A percentile compares a stretch with the other conserved stretches of the same genome.
Evolutionary conservation across 2,888 invertebrate species (phyloP).

Genomic region (Dynastes maya): DNA sequence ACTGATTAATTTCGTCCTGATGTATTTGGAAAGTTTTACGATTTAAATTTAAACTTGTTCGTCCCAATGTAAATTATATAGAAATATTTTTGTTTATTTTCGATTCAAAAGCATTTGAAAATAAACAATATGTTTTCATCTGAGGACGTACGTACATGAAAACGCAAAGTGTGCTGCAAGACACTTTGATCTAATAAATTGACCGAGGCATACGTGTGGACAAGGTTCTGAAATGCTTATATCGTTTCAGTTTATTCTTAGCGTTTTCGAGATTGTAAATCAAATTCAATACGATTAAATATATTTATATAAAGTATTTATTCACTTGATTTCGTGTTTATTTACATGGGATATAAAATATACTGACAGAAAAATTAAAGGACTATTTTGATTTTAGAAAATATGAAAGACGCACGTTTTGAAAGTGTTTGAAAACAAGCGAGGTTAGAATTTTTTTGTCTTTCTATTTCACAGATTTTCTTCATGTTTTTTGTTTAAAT

Average conservation of each 20-base stretch:
- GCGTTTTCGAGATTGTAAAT: neutral
- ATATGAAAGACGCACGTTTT: neutral
- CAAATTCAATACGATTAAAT: too few relatives aligned
- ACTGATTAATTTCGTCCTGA: conserved; percentile 2
- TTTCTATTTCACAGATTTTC: too few relatives aligned
- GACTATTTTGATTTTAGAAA: neutral
- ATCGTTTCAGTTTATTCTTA: neutral
- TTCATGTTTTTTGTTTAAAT: too few relatives aligned
- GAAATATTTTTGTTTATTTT: neutral
- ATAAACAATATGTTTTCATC: conserved; percentile 6
- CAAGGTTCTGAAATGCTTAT: neutral
- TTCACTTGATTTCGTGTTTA: neutral
- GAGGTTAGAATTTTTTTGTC: neutral
- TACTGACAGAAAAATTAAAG: neutral
- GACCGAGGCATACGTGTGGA: neutral
- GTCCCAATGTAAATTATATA: neutral
- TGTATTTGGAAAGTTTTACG: neutral
- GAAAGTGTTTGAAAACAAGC: neutral
- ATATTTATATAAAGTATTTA: neutral
- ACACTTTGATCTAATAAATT: conserved; percentile 17
- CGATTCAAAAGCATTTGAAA: neutral
- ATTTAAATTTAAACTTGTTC: neutral
- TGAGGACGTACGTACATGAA: neutral
- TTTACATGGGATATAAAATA: neutral
- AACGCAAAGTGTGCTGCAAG: neutral